Conservation (phyloP, 2,888 invertebrate species). For the Tethea ocularis region DNA sequence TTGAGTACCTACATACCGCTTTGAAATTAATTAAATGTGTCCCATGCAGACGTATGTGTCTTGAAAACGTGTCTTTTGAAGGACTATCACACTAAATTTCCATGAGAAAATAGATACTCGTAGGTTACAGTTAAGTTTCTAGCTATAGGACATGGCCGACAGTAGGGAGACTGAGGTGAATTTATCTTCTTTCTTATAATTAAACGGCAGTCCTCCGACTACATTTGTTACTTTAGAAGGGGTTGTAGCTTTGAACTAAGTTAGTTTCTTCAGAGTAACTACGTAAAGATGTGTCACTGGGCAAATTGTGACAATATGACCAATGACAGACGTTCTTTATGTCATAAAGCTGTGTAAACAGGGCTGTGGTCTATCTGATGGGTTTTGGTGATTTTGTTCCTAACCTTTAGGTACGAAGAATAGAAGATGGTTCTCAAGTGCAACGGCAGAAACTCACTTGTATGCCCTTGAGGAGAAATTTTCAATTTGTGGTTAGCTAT, state of each 20-base stretch:
- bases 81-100: slow-evolving; percentile 60
- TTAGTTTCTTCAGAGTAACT: not conserved
- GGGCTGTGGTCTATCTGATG: slow-evolving; percentile 18
- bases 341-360: no score
- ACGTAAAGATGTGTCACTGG: not conserved
- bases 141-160: slow-evolving; percentile 6
- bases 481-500: no score
- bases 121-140: slow-evolving; percentile 14
- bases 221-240: not conserved
- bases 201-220: slow-evolving; percentile 6
- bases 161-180: slow-evolving; percentile 11
- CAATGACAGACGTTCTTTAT: not conserved
- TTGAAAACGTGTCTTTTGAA: slow-evolving; percentile 48
- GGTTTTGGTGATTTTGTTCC: no score
- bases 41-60: slow-evolving; percentile 56
- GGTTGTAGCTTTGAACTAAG: not conserved
- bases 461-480: no score
- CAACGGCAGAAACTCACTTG: no score
- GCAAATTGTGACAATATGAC: not conserved
- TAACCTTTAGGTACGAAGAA: no score
- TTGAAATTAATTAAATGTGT: slow-evolving; percentile 70
- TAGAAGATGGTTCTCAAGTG: no score
- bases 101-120: slow-evolving; percentile 38
- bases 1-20: slow-evolving; percentile 33
- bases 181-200: slow-evolving; percentile 10